Base-by-base conservation (phyloP, 2,113 vertebrate genomes). In the Sorex fumeus region DNA sequence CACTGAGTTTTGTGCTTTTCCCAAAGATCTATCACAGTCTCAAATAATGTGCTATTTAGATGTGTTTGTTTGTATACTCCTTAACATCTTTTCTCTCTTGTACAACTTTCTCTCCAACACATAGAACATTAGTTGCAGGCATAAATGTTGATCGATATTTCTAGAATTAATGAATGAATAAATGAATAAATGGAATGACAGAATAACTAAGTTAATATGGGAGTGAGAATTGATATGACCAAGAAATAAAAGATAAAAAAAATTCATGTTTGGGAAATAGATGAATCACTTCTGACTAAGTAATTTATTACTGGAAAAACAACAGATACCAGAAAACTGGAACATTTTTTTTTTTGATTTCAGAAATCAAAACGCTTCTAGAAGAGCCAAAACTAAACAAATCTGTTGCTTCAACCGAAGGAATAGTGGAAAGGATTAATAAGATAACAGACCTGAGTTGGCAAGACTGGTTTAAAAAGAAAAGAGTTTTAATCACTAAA, bases 221-320 rank as follows among this genome's bases (percentile, higher is more conserved):
- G 1, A 36, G 1, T 6, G 36, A 87, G 15, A 87, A 92, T 4
- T 34, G 2, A 76, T 67, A 13, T n/a, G 32, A 77, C 16, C 70
- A 90, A 64, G n/a, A 86, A 93, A 75, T 45, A 79, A 50, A 92
- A 86, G 40, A 30, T 32, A 77, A 13, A 34, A 6, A 79, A 86
- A 84, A 87, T 6, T 88, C 25, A 40, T 66, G 75, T 89, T 87
- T 40, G n/a, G 66, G 11, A 78, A 86, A 28, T 67, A 19, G 32
- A 53, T 67, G 9, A 27, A 32, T 76, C 66, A 66, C 6, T 80
- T 60, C 13, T 57, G 34, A 87, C 47, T 80, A 74, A 88, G 53
- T 74, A 79, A 92, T 10, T 83, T 66, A 71, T 5, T 21, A 34
- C 36, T 84, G 60, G 25, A 60, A 90, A 90, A 92, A 64, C 79